phyloP scores from a whole-genome alignment of 1,140 invertebrate genomes.

The Cardiocondyla obscurior region DNA sequence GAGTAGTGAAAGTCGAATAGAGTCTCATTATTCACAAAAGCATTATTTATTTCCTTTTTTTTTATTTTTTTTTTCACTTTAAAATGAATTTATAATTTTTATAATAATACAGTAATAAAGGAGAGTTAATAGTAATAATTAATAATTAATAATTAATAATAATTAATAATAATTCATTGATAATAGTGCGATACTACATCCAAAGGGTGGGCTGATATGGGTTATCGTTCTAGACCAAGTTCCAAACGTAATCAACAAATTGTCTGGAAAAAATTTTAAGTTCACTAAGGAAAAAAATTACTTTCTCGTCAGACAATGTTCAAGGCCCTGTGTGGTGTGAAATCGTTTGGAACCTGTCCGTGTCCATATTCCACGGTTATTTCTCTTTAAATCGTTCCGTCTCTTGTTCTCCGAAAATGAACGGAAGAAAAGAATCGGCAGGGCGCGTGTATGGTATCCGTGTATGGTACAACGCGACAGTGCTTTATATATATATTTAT shows the following conservation, averaged over 20 bases:
- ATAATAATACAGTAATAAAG: constrained; percentile 83
- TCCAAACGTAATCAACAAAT: constrained; percentile 73
- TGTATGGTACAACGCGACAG: constrained; percentile 73
- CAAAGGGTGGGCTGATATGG: constrained; percentile 78
- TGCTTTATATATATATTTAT: constrained; percentile 62
- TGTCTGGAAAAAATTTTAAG: constrained; percentile 49
- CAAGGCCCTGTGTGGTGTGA: constrained; percentile 44
- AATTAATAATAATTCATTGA: constrained; percentile 79
- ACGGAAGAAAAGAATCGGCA: constrained; percentile 17
- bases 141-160: constrained; percentile 76
- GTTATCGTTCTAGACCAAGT: constrained; percentile 72
- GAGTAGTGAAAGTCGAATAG: constrained; percentile 58
- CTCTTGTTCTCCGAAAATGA: constrained; percentile 5
- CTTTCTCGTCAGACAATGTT: constrained; percentile 36
- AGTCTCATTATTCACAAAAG: constrained; percentile 83
- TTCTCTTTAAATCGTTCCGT: constrained; percentile 25
- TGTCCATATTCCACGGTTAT: constrained; percentile 41
- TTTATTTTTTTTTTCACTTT: constrained; percentile 81
- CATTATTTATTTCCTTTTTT: constrained; percentile 84
- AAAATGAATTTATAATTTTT: constrained; percentile 84
- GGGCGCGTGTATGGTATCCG: constrained; percentile 56
- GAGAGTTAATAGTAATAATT: constrained; percentile 76
- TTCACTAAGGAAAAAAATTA: constrained; percentile 52
- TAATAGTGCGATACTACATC: constrained; percentile 79
- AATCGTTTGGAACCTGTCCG: constrained; percentile 70